Evolutionary conservation across 1,140 invertebrate genomes (phyloP), one percentile per base, ranked within the genome.

Genomic region (Galleria mellonella): DNA sequence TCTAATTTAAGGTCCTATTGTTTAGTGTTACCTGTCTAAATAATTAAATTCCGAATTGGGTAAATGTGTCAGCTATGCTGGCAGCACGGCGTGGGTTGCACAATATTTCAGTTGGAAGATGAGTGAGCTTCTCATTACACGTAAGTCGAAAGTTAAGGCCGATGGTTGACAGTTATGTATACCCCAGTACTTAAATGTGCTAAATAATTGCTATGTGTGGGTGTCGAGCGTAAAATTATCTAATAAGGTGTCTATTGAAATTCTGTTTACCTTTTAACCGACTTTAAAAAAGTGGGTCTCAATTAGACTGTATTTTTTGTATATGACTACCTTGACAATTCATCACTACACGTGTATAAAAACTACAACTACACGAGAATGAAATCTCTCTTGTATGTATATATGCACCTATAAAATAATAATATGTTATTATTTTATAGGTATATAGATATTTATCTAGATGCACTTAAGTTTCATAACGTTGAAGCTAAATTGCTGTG

Each of bases 101-200:
- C 66, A 79, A 71, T 33, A 43, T 51, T 68, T 62, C 62, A 71
- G 66, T 63, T 43, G 32, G 68, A 47, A 73, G 74, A 82, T 81
- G 75, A 75, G 64, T 74, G 52, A 47, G 51, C 43, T 36, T 55
- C 51, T 47, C 33, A 49, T 38, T 42, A 17, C 44, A 55, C 61
- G 79, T 83, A 72, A 77, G 79, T 51, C 58, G 72, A 47, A 55
- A 66, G 60, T 66, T 71, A 72, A 81, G 77, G 79, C 56, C 72
- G 62, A 47, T 28, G 63, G 51, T 65, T 66, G 69, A 82, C 73
- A 79, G 63, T 60, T 71, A 71, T 65, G 62, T 66, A 79, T 72
- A 60, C 60, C 49, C 56, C 55, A 59, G 68, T 44, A 55, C 51
- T 51, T 58, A 17, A 37, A 61, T 56, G 51, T 54, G 55, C 55